Conservation (phyloP, 2,888 invertebrate species). For the Aphodius granarius region DNA sequence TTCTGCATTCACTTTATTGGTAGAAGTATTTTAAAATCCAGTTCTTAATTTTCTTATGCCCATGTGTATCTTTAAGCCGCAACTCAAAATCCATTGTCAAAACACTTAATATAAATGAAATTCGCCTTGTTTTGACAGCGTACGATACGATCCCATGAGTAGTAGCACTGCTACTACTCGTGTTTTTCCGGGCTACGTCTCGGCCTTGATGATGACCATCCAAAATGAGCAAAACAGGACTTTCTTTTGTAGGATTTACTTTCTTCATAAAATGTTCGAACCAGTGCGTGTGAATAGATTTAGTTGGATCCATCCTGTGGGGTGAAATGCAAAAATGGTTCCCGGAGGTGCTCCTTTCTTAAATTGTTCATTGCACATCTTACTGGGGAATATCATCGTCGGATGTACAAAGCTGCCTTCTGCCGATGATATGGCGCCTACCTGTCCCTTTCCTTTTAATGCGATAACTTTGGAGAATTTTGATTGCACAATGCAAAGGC, state of each 20-base stretch:
- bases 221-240: too few relatives aligned
- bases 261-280: constrained; percentile 19
- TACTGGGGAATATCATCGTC: not conserved
- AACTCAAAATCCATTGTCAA: too few relatives aligned
- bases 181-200: too few relatives aligned
- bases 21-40: too few relatives aligned
- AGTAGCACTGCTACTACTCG: too few relatives aligned
- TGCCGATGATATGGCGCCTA: not conserved
- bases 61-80: too few relatives aligned
- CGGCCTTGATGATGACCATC: too few relatives aligned
- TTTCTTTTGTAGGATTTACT: constrained; percentile 10
- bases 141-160: too few relatives aligned
- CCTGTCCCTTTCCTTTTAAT: not conserved
- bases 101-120: too few relatives aligned
- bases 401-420: not conserved
- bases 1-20: too few relatives aligned
- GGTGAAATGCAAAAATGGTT: constrained; percentile 10
- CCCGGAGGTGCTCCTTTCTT: constrained; percentile 21
- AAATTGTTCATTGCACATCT: not conserved
- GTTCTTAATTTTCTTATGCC: too few relatives aligned
- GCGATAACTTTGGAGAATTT: not conserved
- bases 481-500: not conserved
- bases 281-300: constrained; percentile 16
- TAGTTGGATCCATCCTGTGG: constrained; percentile 18
- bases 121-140: too few relatives aligned